Percentiles rank a stretch among this genome's conserved stretches.
Conservation (phyloP, 2,888 invertebrate species). For the Trisateles emortualis region DNA sequence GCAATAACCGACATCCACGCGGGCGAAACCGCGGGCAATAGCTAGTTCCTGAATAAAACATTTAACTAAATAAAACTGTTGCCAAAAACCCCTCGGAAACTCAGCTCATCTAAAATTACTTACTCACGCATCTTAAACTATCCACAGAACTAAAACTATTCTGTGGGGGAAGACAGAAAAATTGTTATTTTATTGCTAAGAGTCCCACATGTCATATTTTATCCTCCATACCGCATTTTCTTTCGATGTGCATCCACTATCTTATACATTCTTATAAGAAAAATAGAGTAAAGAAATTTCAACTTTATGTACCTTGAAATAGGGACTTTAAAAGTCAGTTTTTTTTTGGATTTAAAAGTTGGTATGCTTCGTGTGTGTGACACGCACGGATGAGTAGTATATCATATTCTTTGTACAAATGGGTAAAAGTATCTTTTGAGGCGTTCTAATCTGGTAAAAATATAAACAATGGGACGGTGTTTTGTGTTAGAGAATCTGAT, state of each 20-base stretch:
- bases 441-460: conserved; percentile 79
- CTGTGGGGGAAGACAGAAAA: conserved; percentile 69
- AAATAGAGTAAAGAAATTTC: neutral
- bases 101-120: conserved; percentile 45
- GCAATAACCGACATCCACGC: no score
- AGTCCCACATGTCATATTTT: conserved; percentile 83
- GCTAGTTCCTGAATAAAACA: no score
- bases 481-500: conserved; percentile 52
- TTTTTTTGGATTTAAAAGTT: conserved; percentile 43
- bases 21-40: no score
- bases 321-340: conserved; percentile 23
- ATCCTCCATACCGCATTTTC: conserved; percentile 62
- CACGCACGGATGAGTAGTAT: conserved; percentile 81
- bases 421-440: conserved; percentile 70
- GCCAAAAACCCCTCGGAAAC: conserved; percentile 5
- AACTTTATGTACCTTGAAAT: conserved; percentile 40
- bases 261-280: conserved; percentile 12
- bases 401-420: conserved; percentile 84
- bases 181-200: conserved; percentile 85
- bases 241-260: conserved; percentile 15
- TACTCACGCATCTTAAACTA: conserved; percentile 38
- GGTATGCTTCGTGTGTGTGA: conserved; percentile 61
- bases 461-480: conserved; percentile 70
- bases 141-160: conserved; percentile 73
- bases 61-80: neutral